Evolutionary conservation across 2,797 vertebrate species (phyloP).

Genomic region (Rhinichthys osculus): DNA sequence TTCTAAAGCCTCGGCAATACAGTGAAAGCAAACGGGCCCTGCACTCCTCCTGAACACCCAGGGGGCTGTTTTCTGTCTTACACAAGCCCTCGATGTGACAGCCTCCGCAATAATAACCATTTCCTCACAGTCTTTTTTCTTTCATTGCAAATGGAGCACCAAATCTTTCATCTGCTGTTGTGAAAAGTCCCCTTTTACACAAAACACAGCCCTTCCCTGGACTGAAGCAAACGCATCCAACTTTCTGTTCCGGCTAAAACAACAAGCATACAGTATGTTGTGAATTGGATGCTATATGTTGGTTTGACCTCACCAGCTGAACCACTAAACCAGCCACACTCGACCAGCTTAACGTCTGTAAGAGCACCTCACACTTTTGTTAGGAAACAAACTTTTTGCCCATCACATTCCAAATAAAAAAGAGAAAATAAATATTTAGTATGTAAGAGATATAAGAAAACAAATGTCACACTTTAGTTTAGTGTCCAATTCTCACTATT

Average conservation of each 20-base stretch:
- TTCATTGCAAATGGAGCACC: slow-evolving; percentile 66
- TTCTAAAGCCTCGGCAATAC: slow-evolving; percentile 11
- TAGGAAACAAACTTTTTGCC: neutral
- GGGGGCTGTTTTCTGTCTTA: slow-evolving; percentile 62
- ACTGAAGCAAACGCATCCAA: neutral
- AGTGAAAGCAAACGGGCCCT: neutral
- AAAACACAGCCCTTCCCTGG: slow-evolving; percentile 36
- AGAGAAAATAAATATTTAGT: neutral
- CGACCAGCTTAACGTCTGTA: neutral
- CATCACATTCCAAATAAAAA: neutral
- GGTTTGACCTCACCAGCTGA: neutral
- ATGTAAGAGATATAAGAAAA: neutral
- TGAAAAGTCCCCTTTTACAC: slow-evolving; percentile 64
- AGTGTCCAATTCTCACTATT: too few species aligned
- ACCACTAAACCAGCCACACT: neutral
- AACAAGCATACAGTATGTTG: neutral
- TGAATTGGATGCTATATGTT: neutral
- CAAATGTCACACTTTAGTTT: neutral
- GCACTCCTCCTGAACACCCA: slow-evolving; percentile 49
- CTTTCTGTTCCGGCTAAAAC: neutral
- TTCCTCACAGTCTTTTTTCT: slow-evolving; percentile 69
- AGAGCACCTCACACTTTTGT: neutral
- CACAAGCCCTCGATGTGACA: slow-evolving; percentile 60
- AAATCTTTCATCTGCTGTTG: slow-evolving; percentile 69
- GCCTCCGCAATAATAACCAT: slow-evolving; percentile 67